These are phyloP conservation scores for Formicarius rufipectus DNA, from an alignment of 2,113 vertebrate species.

Conservation along the genomic window DNA sequence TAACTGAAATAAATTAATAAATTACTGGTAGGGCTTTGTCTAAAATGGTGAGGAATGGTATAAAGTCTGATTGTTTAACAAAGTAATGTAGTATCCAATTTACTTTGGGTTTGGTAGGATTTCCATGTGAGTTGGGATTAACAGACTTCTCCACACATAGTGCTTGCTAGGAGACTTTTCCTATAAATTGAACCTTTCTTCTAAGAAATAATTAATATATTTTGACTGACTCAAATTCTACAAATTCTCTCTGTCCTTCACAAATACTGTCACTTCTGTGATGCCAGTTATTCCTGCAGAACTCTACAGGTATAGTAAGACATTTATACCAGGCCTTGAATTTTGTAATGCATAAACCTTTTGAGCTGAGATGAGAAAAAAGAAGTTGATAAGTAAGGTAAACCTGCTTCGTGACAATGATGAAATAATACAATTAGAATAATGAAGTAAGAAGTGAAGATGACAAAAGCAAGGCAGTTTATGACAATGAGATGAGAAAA, in stretches of 20 bases:
- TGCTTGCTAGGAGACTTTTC: background rate
- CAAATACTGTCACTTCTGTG: background rate
- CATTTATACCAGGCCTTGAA: background rate
- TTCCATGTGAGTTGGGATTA: background rate
- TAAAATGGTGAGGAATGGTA: background rate
- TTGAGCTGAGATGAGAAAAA: background rate
- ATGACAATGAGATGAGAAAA: background rate
- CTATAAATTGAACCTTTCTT: background rate
- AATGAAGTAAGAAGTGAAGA: background rate
- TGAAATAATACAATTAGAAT: background rate
- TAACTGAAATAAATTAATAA: constrained; percentile 38
- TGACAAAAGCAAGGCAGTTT: background rate
- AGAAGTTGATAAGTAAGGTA: background rate
- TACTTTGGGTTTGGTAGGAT: background rate
- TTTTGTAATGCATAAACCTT: background rate
- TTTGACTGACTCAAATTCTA: background rate
- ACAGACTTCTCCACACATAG: background rate
- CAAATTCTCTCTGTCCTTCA: background rate
- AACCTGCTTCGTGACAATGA: background rate
- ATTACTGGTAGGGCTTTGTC: constrained; percentile 24
- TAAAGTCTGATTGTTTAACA: background rate
- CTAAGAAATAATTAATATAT: background rate
- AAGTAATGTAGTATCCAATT: background rate
- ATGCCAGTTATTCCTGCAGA: background rate
- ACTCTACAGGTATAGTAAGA: background rate